Percentiles rank a stretch among this genome's conserved stretches.
Evolutionary conservation across 2,888 invertebrate genomes (phyloP).

Genomic region (Eupithecia dodoneata): DNA sequence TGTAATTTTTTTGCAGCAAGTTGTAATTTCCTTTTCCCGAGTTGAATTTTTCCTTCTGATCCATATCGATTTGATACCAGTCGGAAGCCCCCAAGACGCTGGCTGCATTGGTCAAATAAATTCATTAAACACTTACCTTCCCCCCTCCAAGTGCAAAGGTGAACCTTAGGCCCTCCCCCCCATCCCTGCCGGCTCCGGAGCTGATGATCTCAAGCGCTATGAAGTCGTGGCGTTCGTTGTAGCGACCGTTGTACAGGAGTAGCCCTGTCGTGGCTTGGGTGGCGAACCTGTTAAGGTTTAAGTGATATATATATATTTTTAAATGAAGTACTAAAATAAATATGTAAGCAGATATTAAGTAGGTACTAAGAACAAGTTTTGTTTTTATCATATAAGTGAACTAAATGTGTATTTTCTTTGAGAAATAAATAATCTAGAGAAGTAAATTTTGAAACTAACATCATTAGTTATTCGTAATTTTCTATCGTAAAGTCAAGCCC

Average conservation of each 20-base stretch:
- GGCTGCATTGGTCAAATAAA: not conserved
- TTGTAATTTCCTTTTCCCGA: too few species aligned
- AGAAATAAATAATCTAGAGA: too few species aligned
- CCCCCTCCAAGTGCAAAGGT: conserved; percentile 94
- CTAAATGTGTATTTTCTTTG: too few species aligned
- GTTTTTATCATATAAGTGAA: too few species aligned
- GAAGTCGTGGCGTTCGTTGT: conserved; percentile 97
- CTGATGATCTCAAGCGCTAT: conserved; percentile 93
- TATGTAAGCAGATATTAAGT: too few species aligned
- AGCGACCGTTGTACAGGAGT: conserved; percentile 96
- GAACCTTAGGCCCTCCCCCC: conserved; percentile 88
- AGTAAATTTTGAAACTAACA: not conserved
- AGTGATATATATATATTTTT: not conserved
- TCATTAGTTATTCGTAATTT: not conserved
- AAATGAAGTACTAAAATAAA: too few species aligned
- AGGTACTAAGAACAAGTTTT: too few species aligned
- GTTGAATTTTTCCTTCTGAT: too few species aligned
- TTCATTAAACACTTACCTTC: conserved; percentile 54
- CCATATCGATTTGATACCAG: too few species aligned
- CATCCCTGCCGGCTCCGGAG: conserved; percentile 71
- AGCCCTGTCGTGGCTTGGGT: conserved; percentile 93
- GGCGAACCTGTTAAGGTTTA: conserved; percentile 89
- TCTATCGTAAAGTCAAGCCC: not conserved
- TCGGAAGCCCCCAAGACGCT: too few species aligned
- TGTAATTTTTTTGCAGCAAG: too few species aligned